phyloP scores from a whole-genome alignment of 2,888 invertebrate genomes.

The Erebia aethiops region DNA sequence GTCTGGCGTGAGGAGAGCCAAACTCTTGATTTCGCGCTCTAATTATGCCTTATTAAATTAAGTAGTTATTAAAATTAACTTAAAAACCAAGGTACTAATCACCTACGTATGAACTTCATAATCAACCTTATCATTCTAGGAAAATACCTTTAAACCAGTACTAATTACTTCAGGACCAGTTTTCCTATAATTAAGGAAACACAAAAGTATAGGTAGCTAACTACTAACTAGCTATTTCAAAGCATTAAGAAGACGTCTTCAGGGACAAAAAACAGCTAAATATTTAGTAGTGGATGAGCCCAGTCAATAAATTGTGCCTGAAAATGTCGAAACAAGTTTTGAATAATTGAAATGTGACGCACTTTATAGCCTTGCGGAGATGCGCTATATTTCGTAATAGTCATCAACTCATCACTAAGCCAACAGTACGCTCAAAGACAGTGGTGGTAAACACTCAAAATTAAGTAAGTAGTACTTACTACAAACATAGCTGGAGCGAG shows the following conservation, averaged over 20 bases:
- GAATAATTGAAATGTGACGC: conserved; percentile 75
- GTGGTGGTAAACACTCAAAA: not conserved
- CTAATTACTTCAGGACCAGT: not conserved
- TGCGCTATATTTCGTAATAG: conserved; percentile 70
- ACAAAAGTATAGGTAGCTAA: not conserved
- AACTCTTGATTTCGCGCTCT: no score
- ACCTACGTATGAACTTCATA: not conserved
- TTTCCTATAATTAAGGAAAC: not conserved
- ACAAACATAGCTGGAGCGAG: no score
- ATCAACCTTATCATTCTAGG: not conserved
- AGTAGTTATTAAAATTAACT: no score
- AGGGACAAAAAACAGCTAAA: conserved; percentile 60
- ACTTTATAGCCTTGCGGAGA: conserved; percentile 68
- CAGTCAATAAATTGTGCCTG: conserved; percentile 59
- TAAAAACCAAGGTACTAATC: no score
- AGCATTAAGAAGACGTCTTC: conserved; percentile 37
- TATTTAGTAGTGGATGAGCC: conserved; percentile 55
- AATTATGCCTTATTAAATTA: no score
- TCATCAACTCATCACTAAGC: conserved; percentile 7
- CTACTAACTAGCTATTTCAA: not conserved
- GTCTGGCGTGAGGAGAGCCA: no score
- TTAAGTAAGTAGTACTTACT: not conserved
- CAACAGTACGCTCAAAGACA: not conserved
- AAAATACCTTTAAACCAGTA: not conserved
- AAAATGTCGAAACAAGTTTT: conserved; percentile 67